A percentile compares a stretch with the other conserved stretches of the same genome.
These are phyloP conservation scores for Eilema depressum DNA, from an alignment of 2,888 invertebrate genomes.

Conservation along the genomic window DNA sequence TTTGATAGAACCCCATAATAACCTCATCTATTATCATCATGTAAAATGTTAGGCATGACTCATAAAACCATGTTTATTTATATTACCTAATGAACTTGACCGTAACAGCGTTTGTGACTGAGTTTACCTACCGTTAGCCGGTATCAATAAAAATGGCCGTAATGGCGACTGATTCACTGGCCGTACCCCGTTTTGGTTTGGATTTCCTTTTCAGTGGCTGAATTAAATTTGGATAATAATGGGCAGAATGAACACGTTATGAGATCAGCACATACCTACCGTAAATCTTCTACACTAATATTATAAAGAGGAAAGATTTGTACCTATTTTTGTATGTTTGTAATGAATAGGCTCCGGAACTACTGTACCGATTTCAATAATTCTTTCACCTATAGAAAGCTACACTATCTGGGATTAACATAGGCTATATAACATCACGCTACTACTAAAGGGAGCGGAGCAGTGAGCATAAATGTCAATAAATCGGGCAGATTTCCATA, in stretches of 20 bases:
- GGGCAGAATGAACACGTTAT: not conserved
- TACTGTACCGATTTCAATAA: too few species aligned
- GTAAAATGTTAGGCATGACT: slow-evolving; percentile 1
- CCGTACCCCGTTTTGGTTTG: not conserved
- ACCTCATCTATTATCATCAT: slow-evolving; percentile 12
- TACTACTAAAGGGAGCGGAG: too few species aligned
- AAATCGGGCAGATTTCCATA: too few species aligned
- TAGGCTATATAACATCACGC: too few species aligned
- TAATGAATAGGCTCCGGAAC: too few species aligned
- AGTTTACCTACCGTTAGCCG: slow-evolving; percentile 15
- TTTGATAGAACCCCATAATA: too few species aligned
- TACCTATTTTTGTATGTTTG: too few species aligned
- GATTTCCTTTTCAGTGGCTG: not conserved
- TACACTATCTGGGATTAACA: too few species aligned
- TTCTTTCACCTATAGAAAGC: too few species aligned
- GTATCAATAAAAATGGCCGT: slow-evolving; percentile 5
- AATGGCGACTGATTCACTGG: not conserved
- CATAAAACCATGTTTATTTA: slow-evolving; percentile 12
- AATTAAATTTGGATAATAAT: slow-evolving; percentile 3
- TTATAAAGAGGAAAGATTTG: too few species aligned
- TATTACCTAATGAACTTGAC: slow-evolving; percentile 19
- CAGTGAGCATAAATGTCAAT: too few species aligned
- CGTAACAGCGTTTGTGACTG: slow-evolving; percentile 13
- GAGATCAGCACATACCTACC: not conserved
- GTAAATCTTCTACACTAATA: too few species aligned